These are phyloP conservation scores for Noctua fimbriata DNA, from an alignment of 2,888 invertebrate genomes.

Conservation along the genomic window DNA sequence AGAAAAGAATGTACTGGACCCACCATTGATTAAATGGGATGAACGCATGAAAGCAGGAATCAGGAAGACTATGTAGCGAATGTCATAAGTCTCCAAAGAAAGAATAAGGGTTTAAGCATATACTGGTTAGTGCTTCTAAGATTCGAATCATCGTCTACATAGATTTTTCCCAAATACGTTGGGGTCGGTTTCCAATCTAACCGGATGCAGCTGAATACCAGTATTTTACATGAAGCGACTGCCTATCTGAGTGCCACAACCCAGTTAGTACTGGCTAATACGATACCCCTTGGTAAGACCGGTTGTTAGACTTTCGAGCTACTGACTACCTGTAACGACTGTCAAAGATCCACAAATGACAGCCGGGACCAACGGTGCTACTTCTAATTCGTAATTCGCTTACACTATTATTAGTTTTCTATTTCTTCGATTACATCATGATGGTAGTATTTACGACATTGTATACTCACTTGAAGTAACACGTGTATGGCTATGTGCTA, in stretches of 20 bases:
- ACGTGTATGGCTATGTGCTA: conserved; percentile 29
- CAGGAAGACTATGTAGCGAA: neutral
- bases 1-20: too few relatives aligned
- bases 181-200: neutral
- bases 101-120: neutral
- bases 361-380: neutral
- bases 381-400: neutral
- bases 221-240: too few relatives aligned
- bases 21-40: neutral
- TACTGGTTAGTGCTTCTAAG: neutral
- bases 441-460: conserved; percentile 42
- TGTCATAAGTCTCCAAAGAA: neutral
- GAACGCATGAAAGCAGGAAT: neutral
- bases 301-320: neutral
- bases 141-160: neutral
- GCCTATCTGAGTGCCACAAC: too few relatives aligned
- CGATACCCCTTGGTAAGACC: neutral
- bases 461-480: conserved; percentile 37
- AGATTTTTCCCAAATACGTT: neutral
- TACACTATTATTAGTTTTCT: neutral
- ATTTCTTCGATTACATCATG: conserved; percentile 33
- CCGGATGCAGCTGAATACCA: too few relatives aligned
- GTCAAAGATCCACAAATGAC: neutral
- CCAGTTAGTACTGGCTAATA: too few relatives aligned
- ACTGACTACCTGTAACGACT: neutral